phyloP scores from a whole-genome alignment of 2,113 vertebrate genomes.

The Notechis scutatus region DNA sequence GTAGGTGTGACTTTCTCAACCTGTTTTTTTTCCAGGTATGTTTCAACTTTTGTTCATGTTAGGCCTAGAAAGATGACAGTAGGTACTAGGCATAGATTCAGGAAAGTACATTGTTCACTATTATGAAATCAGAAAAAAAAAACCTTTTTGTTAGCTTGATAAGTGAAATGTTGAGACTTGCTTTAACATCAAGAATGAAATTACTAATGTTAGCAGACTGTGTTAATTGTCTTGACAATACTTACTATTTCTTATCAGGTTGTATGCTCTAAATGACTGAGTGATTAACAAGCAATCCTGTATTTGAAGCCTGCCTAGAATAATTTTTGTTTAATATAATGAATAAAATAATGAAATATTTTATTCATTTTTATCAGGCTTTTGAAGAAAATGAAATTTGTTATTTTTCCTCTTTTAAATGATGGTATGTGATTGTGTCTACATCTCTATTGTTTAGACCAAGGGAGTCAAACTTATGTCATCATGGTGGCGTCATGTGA shows the following conservation, averaged over 20 bases:
- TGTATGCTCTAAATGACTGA: background rate
- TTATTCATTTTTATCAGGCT: background rate
- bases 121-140: background rate
- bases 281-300: background rate
- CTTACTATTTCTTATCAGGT: background rate
- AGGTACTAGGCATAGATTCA: background rate
- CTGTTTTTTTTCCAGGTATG: background rate
- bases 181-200: background rate
- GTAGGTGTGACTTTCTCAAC: background rate
- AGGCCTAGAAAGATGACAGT: background rate
- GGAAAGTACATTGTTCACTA: background rate
- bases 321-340: background rate
- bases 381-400: background rate
- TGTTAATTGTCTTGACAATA: background rate
- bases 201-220: background rate
- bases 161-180: background rate
- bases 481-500: too few relatives aligned
- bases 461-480: too few relatives aligned
- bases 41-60: background rate
- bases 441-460: background rate
- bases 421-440: background rate
- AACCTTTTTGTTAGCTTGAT: background rate
- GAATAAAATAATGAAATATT: background rate
- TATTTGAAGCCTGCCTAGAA: background rate
- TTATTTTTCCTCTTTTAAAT: background rate